A percentile compares a stretch with the other conserved stretches of the same genome.
phyloP scores from a whole-genome alignment of 2,113 vertebrate species.

The Syngnathus scovelli region DNA sequence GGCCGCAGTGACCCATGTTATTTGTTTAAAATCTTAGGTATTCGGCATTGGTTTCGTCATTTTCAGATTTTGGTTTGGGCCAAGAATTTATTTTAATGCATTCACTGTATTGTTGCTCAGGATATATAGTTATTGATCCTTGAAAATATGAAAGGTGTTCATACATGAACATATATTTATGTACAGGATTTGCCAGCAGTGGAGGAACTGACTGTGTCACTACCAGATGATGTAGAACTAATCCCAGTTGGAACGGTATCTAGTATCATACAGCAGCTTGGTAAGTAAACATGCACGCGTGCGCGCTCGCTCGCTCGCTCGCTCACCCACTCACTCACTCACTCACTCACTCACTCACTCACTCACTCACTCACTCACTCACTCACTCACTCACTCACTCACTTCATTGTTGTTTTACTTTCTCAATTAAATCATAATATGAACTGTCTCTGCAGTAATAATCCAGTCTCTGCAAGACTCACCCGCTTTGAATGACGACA shows the following conservation, averaged over 20 bases:
- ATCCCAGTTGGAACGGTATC: conserved; percentile 80
- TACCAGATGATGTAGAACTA: conserved; percentile 79
- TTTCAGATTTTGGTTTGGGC: too few species aligned
- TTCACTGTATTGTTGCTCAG: too few species aligned
- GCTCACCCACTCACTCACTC: too few species aligned
- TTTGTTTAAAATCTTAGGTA: too few species aligned
- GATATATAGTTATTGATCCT: too few species aligned
- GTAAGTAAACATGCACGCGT: conserved; percentile 51
- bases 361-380: neutral
- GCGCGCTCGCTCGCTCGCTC: neutral
- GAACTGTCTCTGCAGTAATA: conserved; percentile 69
- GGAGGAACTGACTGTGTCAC: conserved; percentile 73
- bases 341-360: too few species aligned
- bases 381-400: neutral
- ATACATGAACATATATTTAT: conserved; percentile 2
- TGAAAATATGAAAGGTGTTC: neutral
- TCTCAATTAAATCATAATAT: neutral
- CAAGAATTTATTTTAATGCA: too few species aligned
- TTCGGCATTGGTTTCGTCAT: too few species aligned
- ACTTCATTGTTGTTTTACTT: neutral
- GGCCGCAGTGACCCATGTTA: too few species aligned
- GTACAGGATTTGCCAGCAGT: conserved; percentile 79
- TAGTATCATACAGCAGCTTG: conserved; percentile 81
- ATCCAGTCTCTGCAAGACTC: conserved; percentile 81
- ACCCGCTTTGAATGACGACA: conserved; percentile 84